Evolutionary conservation across 1,140 invertebrate species (phyloP).

Genomic region (Diplogasteroides magnus): DNA sequence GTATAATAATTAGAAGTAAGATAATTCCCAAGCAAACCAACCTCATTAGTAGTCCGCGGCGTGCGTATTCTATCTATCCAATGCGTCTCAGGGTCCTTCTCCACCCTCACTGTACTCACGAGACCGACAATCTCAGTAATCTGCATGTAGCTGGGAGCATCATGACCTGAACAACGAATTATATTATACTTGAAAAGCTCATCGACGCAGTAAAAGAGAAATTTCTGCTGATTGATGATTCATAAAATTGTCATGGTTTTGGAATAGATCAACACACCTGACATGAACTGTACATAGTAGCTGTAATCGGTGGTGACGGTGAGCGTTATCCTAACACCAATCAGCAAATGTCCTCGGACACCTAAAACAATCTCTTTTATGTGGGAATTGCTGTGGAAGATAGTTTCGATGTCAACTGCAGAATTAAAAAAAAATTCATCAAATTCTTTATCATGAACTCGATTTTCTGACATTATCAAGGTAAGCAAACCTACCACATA

Average conservation of each 20-base stretch:
- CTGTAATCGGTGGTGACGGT: constrained; percentile 4
- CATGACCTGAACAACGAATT: neutral
- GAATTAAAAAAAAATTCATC: neutral
- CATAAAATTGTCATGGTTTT: neutral
- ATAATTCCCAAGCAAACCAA: neutral
- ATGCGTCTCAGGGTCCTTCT: neutral
- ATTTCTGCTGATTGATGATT: neutral
- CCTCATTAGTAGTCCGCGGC: neutral
- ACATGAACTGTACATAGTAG: constrained; percentile 23
- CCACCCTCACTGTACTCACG: neutral
- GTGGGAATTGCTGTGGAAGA: no score
- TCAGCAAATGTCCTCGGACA: constrained; percentile 14
- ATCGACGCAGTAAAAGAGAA: neutral
- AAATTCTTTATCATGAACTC: neutral
- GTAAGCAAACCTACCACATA: neutral
- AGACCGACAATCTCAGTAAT: neutral
- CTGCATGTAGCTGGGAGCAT: neutral
- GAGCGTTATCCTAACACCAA: constrained; percentile 6
- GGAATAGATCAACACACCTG: constrained; percentile 1
- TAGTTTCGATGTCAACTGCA: no score
- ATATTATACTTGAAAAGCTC: neutral
- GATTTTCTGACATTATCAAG: neutral
- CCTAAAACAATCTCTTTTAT: constrained; percentile 4
- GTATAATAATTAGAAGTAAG: neutral
- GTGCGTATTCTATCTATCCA: neutral